A percentile compares a stretch with the other conserved stretches of the same genome.
phyloP scores from a whole-genome alignment of 23 tunicate species.

The Trididemnum nubilum region DNA sequence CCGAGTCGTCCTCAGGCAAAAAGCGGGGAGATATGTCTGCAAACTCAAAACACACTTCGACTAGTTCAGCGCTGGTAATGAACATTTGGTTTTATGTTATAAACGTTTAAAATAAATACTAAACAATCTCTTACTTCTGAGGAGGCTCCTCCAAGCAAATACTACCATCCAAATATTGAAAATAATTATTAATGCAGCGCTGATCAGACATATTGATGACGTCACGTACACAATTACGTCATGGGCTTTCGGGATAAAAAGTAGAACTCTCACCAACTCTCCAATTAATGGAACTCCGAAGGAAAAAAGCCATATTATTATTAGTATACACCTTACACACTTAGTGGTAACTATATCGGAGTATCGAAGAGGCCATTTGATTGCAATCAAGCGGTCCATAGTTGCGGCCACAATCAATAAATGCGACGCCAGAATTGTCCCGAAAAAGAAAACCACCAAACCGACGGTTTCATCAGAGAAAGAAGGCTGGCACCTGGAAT shows the following conservation, averaged over 20 bases:
- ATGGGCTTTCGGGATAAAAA: conserved; percentile 20
- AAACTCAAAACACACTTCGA: no score
- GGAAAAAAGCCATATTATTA: conserved; percentile 49
- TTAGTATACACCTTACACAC: conserved; percentile 33
- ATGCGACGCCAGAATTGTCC: conserved; percentile 52
- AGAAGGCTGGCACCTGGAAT: conserved; percentile 50
- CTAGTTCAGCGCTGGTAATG: no score
- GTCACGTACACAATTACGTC: conserved; percentile 26
- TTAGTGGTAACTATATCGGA: conserved; percentile 42
- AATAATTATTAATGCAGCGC: conserved; percentile 49
- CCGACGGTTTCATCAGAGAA: conserved; percentile 30
- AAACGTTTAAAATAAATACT: no score
- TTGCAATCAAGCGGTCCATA: conserved; percentile 72
- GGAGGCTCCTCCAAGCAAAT: conserved; percentile 42
- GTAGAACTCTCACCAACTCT: not conserved
- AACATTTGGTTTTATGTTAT: no score
- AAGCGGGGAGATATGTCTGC: no score
- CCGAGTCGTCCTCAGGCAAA: no score
- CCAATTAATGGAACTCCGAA: conserved; percentile 35
- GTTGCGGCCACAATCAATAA: conserved; percentile 72
- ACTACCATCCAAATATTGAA: conserved; percentile 52
- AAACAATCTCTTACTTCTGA: conserved; percentile 32
- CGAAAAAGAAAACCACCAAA: conserved; percentile 31
- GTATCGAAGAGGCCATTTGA: conserved; percentile 61
- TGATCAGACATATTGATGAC: conserved; percentile 35